Percentiles rank a stretch among this genome's conserved stretches.
Conservation (phyloP, 2,113 vertebrate genomes). For the Noturus placidus region DNA sequence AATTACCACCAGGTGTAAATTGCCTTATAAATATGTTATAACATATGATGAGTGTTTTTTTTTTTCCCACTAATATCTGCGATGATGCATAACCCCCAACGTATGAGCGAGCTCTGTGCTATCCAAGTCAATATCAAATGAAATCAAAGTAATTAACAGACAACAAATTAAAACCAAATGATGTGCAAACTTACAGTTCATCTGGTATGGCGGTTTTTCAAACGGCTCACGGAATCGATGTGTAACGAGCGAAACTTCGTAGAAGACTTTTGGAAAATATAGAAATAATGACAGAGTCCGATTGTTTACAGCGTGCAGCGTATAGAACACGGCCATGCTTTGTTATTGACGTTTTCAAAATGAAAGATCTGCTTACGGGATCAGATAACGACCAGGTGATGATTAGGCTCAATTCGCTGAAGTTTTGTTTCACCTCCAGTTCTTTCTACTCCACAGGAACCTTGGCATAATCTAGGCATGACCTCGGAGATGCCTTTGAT, state of each 20-base stretch:
- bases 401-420: constrained; percentile 3
- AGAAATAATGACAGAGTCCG: not conserved
- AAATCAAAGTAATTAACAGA: not conserved
- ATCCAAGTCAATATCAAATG: not conserved
- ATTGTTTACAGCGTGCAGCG: not conserved
- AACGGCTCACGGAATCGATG: not conserved
- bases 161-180: not conserved
- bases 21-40: not conserved
- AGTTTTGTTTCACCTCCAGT: constrained; percentile 5
- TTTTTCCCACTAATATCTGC: not conserved
- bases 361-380: constrained; percentile 23
- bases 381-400: not conserved
- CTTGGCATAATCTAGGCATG: constrained; percentile 32
- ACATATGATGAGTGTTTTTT: not conserved
- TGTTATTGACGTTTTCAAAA: constrained; percentile 12
- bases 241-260: not conserved
- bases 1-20: no score
- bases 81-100: not conserved
- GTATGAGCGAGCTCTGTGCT: not conserved
- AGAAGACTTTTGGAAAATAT: not conserved
- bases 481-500: constrained; percentile 51
- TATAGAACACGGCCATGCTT: not conserved
- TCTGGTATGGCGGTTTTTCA: not conserved
- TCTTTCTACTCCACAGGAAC: not conserved
- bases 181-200: not conserved